phyloP scores from a whole-genome alignment of 2,888 invertebrate species.

The Amblyjoppa proteus region DNA sequence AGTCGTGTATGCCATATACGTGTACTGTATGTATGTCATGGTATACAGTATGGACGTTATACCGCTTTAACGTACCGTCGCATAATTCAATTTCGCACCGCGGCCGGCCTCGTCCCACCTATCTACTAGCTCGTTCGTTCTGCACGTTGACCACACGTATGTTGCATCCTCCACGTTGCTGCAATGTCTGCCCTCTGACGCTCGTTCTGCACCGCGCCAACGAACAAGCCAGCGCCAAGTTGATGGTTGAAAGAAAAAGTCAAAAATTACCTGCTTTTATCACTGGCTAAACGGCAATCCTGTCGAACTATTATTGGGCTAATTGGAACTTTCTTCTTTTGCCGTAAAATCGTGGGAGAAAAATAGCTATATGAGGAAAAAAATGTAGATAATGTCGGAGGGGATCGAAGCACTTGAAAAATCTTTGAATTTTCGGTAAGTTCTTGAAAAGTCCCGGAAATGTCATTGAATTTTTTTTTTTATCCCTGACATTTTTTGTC shows the following conservation, averaged over 20 bases:
- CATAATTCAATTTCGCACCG: slow-evolving; percentile 74
- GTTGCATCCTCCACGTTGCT: slow-evolving; percentile 20
- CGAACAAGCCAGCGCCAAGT: slow-evolving; percentile 6
- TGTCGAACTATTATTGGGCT: not conserved
- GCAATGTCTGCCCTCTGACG: slow-evolving; percentile 20
- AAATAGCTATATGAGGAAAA: not conserved
- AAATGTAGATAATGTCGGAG: too few relatives aligned
- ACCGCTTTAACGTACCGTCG: slow-evolving; percentile 70
- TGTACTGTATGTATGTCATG: slow-evolving; percentile 40
- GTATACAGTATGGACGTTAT: slow-evolving; percentile 61
- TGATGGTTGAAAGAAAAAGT: not conserved
- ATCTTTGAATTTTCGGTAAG: too few relatives aligned
- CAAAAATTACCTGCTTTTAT: not conserved
- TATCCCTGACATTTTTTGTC: too few relatives aligned
- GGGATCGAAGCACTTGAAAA: too few relatives aligned
- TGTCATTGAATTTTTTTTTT: too few relatives aligned
- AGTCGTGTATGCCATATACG: slow-evolving; percentile 1
- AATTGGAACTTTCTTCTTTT: not conserved
- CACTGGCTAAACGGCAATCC: not conserved
- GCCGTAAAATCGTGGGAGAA: not conserved
- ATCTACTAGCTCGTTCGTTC: slow-evolving; percentile 59
- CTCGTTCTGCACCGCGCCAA: slow-evolving; percentile 3
- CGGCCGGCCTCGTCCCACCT: slow-evolving; percentile 63
- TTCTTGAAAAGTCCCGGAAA: too few relatives aligned
- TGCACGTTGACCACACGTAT: slow-evolving; percentile 53